Percentiles rank a stretch among this genome's conserved stretches.
Conservation (phyloP, 2,888 invertebrate genomes). For the Neoitamus cyanurus region DNA sequence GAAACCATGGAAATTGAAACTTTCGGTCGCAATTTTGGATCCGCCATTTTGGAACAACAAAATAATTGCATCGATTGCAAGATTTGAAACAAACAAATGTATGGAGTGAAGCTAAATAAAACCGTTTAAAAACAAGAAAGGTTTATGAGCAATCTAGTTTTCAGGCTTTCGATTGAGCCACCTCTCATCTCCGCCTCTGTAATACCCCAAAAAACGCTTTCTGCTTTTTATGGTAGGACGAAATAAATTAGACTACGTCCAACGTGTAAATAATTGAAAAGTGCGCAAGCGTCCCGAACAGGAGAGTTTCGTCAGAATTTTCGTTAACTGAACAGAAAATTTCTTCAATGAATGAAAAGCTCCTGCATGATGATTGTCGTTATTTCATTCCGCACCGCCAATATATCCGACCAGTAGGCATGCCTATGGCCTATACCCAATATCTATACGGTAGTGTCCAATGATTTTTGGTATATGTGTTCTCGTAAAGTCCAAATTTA, state of each 20-base stretch:
- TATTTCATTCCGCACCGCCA: constrained; percentile 9
- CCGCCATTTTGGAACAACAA: too few relatives aligned
- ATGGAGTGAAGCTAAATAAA: too few relatives aligned
- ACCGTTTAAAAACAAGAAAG: too few relatives aligned
- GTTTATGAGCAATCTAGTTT: too few relatives aligned
- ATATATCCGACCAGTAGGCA: neutral
- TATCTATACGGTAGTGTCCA: neutral
- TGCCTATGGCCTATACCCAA: neutral
- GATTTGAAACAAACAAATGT: too few relatives aligned
- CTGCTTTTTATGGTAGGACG: neutral
- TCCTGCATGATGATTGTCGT: neutral
- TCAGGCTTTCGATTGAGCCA: neutral
- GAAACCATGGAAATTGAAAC: too few relatives aligned
- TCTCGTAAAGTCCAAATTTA: neutral
- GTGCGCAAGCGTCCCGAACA: neutral
- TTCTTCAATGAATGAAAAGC: constrained; percentile 25
- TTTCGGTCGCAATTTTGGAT: too few relatives aligned
- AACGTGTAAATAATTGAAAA: constrained; percentile 30
- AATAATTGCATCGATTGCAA: too few relatives aligned
- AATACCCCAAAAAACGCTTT: neutral
- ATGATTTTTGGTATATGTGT: neutral
- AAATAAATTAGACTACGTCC: neutral
- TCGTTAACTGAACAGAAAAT: neutral
- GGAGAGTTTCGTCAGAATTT: neutral
- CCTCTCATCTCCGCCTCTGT: neutral